Evolutionary conservation across 2,113 vertebrate genomes (phyloP), one percentile per base, ranked within the genome.

Genomic region (Otolemur garnettii): DNA sequence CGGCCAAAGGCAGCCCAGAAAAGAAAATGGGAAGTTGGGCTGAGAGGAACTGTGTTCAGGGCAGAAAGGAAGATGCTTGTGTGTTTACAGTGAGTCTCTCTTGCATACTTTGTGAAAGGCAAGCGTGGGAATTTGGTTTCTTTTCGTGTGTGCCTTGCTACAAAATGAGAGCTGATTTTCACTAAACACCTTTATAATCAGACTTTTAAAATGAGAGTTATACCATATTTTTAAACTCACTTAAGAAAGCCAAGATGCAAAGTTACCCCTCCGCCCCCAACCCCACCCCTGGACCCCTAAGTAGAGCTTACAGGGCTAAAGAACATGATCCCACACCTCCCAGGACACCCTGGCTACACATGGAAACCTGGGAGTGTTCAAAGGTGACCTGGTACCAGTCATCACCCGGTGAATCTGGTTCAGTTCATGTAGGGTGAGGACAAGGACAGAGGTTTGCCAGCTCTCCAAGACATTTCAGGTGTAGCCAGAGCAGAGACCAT

Each of bases 221-320:
- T 15, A 28, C 0, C 13, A 2, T 14, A 14, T 33, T 50, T 69
- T 79, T 7, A 92, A 69, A 21, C 38, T 64, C 33, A 33, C 2
- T 0, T 45, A 45, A 87, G 68, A 45, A 64, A 89, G 68, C 18
- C 45, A n/a, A 5, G 12, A 19, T 12, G 28, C 22, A 72, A 53
- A 45, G 12, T 30, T 69, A 22, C 3, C 0, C 0, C 4, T 50
- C 45, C 26, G 0, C 14, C 15, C 21, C 2, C 0, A 60, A 0
- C 2, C 17, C 2, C 5, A 7, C 4, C 13, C 19, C 18, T 4
- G 1, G 5, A 28, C 9, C 60, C 22, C 86, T 62, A 8, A 22
- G 0, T 19, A 13, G 8, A 18, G 26, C 45, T 33, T 18, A 8
- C 42, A 45, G 35, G 74, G 5, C 59, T 35, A 19, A 57, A 74